phyloP scores from a whole-genome alignment of 2,797 vertebrate species.

The Falco naumanni region DNA sequence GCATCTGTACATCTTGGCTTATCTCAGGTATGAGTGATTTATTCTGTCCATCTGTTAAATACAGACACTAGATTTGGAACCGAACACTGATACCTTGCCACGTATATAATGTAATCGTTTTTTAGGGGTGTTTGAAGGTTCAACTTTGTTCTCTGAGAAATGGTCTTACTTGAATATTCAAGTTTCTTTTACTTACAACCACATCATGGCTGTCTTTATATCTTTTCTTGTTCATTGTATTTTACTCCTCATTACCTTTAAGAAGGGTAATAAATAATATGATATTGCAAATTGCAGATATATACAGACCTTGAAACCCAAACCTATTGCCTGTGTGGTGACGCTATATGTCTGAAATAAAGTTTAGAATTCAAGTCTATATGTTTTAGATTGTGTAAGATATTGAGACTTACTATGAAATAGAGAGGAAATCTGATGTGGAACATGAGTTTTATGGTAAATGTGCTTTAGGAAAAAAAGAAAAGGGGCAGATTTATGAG shows the following conservation, averaged over 20 bases:
- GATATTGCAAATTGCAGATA: conserved; percentile 21
- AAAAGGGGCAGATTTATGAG: conserved; percentile 70
- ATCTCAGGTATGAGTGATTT: conserved; percentile 87
- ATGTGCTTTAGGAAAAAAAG: conserved; percentile 37
- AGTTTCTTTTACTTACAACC: neutral
- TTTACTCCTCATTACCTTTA: conserved; percentile 59
- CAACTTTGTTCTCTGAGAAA: neutral
- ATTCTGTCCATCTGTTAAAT: neutral
- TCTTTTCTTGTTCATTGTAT: conserved; percentile 41
- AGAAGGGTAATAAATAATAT: conserved; percentile 34
- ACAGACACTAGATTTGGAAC: neutral
- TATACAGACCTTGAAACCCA: neutral
- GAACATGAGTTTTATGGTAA: conserved; percentile 50
- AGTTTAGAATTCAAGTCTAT: conserved; percentile 1
- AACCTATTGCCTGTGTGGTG: neutral
- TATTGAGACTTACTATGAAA: conserved; percentile 28
- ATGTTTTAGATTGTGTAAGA: conserved; percentile 36
- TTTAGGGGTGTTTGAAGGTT: neutral
- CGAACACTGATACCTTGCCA: neutral
- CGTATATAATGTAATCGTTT: neutral
- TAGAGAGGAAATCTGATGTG: conserved; percentile 44
- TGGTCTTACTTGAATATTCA: neutral
- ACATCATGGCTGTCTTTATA: neutral
- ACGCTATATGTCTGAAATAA: neutral
- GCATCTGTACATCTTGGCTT: conserved; percentile 94